phyloP scores from a whole-genome alignment of 2,797 vertebrate species.

The Spea hammondii region DNA sequence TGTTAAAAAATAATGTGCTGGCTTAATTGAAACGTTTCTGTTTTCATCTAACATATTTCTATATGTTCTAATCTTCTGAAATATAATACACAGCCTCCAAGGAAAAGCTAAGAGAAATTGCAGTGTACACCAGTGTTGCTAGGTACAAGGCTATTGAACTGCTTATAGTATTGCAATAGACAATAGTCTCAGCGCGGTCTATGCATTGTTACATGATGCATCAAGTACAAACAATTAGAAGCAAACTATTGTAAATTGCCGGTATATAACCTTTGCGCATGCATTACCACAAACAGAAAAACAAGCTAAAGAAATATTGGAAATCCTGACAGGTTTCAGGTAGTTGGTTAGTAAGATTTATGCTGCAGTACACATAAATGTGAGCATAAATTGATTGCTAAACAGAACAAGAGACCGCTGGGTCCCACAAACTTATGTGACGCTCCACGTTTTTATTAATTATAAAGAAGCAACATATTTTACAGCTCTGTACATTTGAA shows the following conservation, averaged over 20 bases:
- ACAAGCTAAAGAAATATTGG: constrained; percentile 16
- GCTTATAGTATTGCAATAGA: constrained; percentile 13
- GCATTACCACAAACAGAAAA: constrained; percentile 35
- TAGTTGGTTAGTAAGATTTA: no score
- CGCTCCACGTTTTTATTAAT: no score
- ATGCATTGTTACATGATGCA: constrained; percentile 36
- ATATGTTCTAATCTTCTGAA: neutral
- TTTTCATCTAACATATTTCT: neutral
- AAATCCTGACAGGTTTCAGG: constrained; percentile 11
- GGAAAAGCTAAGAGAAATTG: neutral
- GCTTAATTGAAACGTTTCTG: neutral
- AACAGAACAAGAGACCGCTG: no score
- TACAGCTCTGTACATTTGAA: no score
- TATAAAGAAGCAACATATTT: no score
- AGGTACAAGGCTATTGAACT: constrained; percentile 37
- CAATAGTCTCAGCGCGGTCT: constrained; percentile 34
- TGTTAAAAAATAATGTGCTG: no score
- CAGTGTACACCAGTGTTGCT: constrained; percentile 38
- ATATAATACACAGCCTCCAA: neutral
- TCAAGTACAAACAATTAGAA: constrained; percentile 33
- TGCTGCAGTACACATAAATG: no score
- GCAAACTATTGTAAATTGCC: constrained; percentile 27
- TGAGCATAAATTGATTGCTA: no score
- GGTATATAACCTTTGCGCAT: constrained; percentile 6
- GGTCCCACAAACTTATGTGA: no score